Evolutionary conservation across 1,140 invertebrate species (phyloP).

Genomic region (Saccostrea glomerata): DNA sequence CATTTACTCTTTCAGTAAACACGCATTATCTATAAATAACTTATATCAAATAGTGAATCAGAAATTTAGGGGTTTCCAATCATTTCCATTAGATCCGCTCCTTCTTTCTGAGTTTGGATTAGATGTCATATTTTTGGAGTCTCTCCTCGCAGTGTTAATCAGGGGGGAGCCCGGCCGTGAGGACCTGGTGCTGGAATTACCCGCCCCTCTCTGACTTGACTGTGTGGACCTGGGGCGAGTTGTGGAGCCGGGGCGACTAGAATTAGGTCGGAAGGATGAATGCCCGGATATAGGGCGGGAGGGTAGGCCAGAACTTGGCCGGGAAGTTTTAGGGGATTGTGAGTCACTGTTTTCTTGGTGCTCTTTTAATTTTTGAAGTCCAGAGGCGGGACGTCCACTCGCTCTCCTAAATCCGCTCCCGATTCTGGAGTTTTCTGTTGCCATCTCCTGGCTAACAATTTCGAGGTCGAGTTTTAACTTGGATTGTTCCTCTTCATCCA

Average conservation of each 20-base stretch:
- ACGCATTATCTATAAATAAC: too few species aligned
- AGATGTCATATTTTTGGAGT: neutral
- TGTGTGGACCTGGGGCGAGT: neutral
- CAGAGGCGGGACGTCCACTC: neutral
- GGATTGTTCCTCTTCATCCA: neutral
- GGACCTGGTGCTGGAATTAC: neutral
- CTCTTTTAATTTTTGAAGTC: neutral
- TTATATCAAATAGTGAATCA: neutral
- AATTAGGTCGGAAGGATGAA: neutral
- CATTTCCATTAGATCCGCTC: neutral
- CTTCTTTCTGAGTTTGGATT: constrained; percentile 9
- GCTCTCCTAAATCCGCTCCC: neutral
- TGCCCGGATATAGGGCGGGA: too few species aligned
- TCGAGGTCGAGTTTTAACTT: constrained; percentile 8
- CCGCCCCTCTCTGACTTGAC: neutral
- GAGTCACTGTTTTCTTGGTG: neutral
- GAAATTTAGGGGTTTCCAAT: constrained; percentile 37
- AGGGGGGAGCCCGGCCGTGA: neutral
- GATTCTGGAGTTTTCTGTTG: neutral
- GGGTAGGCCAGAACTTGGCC: neutral
- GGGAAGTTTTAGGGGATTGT: neutral
- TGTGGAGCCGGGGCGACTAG: neutral
- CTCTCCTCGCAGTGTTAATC: neutral
- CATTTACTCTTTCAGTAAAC: too few species aligned
- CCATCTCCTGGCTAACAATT: neutral